Evolutionary conservation across 1,140 invertebrate genomes (phyloP).

Genomic region (Chymomyza costata): DNA sequence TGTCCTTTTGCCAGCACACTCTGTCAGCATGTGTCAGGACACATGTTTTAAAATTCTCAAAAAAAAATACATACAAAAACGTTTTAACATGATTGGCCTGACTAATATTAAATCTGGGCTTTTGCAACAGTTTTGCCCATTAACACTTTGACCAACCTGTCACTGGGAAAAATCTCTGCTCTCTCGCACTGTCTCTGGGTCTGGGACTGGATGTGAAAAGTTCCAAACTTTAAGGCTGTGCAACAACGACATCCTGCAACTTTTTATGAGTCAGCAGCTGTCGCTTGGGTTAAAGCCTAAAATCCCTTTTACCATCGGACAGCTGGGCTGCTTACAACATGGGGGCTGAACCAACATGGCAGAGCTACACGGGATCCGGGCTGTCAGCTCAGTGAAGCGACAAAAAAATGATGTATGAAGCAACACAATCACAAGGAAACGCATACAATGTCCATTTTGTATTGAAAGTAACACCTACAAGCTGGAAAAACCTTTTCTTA

Average conservation of each 20-base stretch:
- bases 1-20: too few relatives aligned
- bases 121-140: conserved; percentile 50
- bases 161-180: too few relatives aligned
- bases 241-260: conserved; percentile 25
- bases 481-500: too few relatives aligned
- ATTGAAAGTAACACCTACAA: conserved; percentile 60
- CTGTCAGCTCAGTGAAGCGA: too few relatives aligned
- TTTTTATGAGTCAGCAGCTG: too few relatives aligned
- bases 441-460: conserved; percentile 49
- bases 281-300: conserved; percentile 55
- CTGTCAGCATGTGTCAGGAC: conserved; percentile 42
- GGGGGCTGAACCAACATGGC: too few relatives aligned
- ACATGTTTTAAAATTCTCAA: conserved; percentile 13
- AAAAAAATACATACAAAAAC: conserved; percentile 5
- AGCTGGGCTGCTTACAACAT: conserved; percentile 42
- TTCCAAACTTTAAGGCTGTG: conserved; percentile 15
- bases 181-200: conserved; percentile 22
- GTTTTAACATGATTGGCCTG: too few relatives aligned
- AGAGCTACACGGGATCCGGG: too few relatives aligned
- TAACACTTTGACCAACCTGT: conserved; percentile 50
- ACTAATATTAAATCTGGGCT: conserved; percentile 48
- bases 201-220: conserved; percentile 30
- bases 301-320: conserved; percentile 55
- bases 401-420: not conserved
- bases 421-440: conserved; percentile 4